Evolutionary conservation across 1,140 invertebrate species (phyloP), one percentile per base, ranked within the genome.

Genomic region (Halictus rubicundus): DNA sequence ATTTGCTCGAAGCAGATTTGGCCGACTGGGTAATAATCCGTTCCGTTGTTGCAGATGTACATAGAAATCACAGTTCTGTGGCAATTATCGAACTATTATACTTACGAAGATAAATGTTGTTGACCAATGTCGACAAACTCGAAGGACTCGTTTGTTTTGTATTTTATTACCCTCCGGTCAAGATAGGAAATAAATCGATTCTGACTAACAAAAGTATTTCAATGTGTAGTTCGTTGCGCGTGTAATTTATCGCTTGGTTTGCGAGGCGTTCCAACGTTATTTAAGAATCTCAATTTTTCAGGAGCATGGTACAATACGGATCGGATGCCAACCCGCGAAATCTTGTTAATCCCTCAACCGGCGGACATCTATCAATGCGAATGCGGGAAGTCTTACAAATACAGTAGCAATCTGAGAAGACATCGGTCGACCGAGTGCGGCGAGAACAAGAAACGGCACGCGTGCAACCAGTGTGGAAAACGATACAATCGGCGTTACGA

Each of bases 361-460:
- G 21, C 8, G 39, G 46, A 65, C 1, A 21, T n/a, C 37, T 12
- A 39, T 42, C 63, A 19, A 8, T 59, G 57, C 37, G 21, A 59
- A 7, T 37, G 68, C 68, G 52, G n/a, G 14, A 14, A 27, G 59
- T 21, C 23, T 37, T 72, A 32, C 57, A 72, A 72, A 21, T 27
- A 61, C 59, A 60, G 14, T 46, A 21, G 59, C 12, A 61, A 23
- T 61, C 42, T 60, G 8, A 61, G 59, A 27, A 39, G 21, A 27
- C 70, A 59, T 3, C 68, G 14, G 54, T 54, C 27, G 6, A 70
- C 21, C n/a, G 52, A 42, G 19, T 72, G 57, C 23, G 39, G 59
- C 23, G 5, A 27, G 7, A 46, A 72, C 59, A 72, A 23, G 37
- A 61, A 72, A 72, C 27, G 37, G 42, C 39, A 72, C 7, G 21